These are phyloP conservation scores for Pseudorhombus dupliciocellatus DNA, from an alignment of 2,113 vertebrate species.

Conservation along the genomic window DNA sequence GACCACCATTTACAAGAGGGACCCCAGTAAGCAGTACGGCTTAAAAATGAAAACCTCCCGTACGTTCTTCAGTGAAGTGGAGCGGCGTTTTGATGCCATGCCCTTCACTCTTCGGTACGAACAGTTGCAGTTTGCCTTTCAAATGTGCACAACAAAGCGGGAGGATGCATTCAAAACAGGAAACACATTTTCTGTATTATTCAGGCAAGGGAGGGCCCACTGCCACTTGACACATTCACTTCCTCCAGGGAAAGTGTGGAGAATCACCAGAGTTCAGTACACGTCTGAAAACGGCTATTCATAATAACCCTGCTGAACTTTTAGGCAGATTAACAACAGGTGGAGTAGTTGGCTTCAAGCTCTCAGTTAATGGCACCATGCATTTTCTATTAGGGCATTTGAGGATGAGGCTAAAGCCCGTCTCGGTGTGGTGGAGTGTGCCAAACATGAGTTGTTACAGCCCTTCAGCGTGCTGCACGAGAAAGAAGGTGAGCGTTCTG, in stretches of 20 bases:
- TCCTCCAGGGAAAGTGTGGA: no score
- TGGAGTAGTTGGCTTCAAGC: constrained; percentile 1
- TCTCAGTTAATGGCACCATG: not conserved
- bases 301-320: not conserved
- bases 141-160: no score
- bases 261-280: no score
- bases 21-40: constrained; percentile 96
- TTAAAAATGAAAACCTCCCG: constrained; percentile 99
- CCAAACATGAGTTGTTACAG: constrained; percentile 94
- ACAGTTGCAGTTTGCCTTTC: not conserved
- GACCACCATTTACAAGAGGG: constrained; percentile 96
- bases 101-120: constrained; percentile 93
- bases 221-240: not conserved
- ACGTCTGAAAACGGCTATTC: no score
- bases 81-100: constrained; percentile 95
- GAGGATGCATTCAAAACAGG: no score
- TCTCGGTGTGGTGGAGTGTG: constrained; percentile 95
- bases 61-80: constrained; percentile 96
- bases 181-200: no score
- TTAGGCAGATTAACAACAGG: not conserved
- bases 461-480: constrained; percentile 96
- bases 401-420: constrained; percentile 96
- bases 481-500: constrained; percentile 88
- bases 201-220: no score
- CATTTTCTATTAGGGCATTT: constrained; percentile 84